Evolutionary conservation across 2,888 invertebrate genomes (phyloP).

Genomic region (Dioctria linearis): DNA sequence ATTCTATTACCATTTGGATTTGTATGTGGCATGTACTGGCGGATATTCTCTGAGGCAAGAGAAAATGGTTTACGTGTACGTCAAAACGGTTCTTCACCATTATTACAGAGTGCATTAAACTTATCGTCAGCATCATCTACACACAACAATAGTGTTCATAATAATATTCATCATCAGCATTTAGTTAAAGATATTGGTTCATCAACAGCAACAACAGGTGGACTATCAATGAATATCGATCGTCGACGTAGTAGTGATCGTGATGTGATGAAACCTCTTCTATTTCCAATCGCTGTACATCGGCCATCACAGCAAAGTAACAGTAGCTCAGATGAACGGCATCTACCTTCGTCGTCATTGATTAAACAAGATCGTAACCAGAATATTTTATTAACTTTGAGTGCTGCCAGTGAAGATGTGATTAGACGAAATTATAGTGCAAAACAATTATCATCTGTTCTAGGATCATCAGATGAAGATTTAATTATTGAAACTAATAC

Average conservation of each 20-base stretch:
- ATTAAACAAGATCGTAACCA: conserved; percentile 64
- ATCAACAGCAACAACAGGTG: conserved; percentile 58
- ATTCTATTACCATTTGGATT: conserved; percentile 70
- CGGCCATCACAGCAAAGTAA: conserved; percentile 7
- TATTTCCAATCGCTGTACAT: conserved; percentile 63
- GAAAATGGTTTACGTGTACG: conserved; percentile 71
- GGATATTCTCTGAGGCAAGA: conserved; percentile 70
- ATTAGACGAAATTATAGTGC: conserved; percentile 69
- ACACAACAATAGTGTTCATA: conserved; percentile 2
- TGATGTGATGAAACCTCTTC: conserved; percentile 63
- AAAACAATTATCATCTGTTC: conserved; percentile 65
- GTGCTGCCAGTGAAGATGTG: conserved; percentile 69
- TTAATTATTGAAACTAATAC: conserved; percentile 57
- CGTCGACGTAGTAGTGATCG: conserved; percentile 59
- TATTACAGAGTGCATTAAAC: conserved; percentile 70
- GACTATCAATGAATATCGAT: conserved; percentile 70
- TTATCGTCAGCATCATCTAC: conserved; percentile 61
- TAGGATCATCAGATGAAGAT: conserved; percentile 67
- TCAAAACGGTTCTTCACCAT: conserved; percentile 71
- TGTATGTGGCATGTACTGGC: conserved; percentile 71
- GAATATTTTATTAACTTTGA: conserved; percentile 68
- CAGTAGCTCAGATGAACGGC: background rate
- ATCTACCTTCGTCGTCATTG: background rate
- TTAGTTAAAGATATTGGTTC: conserved; percentile 4
- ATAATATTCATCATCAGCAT: conserved; percentile 42